Base-by-base conservation (phyloP, 2,888 invertebrate genomes). In the Idaea dimidiata region DNA sequence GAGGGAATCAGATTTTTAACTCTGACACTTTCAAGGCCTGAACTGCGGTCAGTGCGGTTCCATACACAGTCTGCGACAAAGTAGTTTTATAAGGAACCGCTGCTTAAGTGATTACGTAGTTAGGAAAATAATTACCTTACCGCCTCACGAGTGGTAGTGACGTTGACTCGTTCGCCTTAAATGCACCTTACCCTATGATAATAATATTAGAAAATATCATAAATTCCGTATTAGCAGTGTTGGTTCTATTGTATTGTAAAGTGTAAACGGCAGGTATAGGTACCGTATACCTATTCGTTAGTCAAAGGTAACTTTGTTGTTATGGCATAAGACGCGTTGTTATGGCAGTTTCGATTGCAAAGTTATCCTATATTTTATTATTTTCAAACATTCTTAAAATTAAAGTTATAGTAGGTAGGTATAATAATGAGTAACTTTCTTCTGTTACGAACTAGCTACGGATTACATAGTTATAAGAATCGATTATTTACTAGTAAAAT, bases 121-220 rank as follows among this genome's bases (percentile, higher is more conserved):
- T 24, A 5, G 24, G 1, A 24, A 24, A 24, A 24, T 24, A 24
- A 24, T 24, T 24, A 5, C 5, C 24, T 24, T 24, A 24, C 24
- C 24, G 24, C 5, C 24, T 3, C 24, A 24, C 24, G 24, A 24
- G 24, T 24, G 24, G 1, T 24, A 24, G 24, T 24, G 24, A 24
- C 24, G 24, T 24, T 24, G 24, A 24, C 3, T 24, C 24, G 24
- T 1, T 24, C 24, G 24, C 24, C 24, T 3, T 24, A 24, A 91
- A 91, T 89, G 89, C 87, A 86, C 83, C 89, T 90, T 89, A 82
- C 76, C 74, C 82, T 86, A 88, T 82, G 82, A 80, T 88, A 85
- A 80, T 88, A 85, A 83, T 88, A 82, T 80, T 77, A 70, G 82
- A 81, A 83, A 86, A 84, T 80, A 79, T 78, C 78, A 72, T 71